These are phyloP conservation scores for Nyctereutes procyonoides DNA, from an alignment of 2,113 vertebrate species.

Conservation along the genomic window DNA sequence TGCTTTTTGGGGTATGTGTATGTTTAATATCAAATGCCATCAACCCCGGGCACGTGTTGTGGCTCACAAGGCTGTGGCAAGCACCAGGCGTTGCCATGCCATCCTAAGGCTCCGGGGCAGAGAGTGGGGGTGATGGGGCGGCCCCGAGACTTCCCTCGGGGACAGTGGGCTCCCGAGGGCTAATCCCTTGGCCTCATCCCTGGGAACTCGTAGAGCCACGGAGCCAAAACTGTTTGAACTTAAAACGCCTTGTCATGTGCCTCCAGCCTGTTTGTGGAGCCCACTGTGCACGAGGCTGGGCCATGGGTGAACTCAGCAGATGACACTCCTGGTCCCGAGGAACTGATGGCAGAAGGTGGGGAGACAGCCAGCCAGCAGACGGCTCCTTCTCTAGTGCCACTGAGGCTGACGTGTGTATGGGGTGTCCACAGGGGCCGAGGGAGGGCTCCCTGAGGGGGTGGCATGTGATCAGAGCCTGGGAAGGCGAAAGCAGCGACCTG, in stretches of 20 bases:
- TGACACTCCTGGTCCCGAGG: not conserved
- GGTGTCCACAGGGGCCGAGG: not conserved
- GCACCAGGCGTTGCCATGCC: not conserved
- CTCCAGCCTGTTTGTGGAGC: not conserved
- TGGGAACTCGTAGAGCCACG: rapidly evolving
- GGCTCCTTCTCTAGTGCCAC: rapidly evolving
- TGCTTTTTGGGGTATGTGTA: not conserved
- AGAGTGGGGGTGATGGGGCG: not conserved
- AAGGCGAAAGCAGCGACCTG: not conserved
- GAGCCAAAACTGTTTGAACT: not conserved
- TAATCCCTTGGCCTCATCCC: not conserved
- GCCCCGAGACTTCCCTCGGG: not conserved
- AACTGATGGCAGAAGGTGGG: not conserved
- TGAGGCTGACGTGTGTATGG: rapidly evolving
- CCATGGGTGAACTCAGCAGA: not conserved
- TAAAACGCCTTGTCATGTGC: rapidly evolving
- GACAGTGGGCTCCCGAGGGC: rapidly evolving
- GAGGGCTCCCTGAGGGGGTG: not conserved
- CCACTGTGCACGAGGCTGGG: rapidly evolving
- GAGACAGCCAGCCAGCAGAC: not conserved
- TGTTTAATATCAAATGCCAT: not conserved
- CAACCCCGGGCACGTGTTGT: rapidly evolving
- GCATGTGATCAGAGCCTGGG: too few relatives aligned
- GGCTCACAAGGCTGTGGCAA: not conserved
- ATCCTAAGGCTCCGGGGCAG: not conserved